Base-by-base conservation (phyloP, 2,888 invertebrate genomes). In the Opisthograptis luteolata region DNA sequence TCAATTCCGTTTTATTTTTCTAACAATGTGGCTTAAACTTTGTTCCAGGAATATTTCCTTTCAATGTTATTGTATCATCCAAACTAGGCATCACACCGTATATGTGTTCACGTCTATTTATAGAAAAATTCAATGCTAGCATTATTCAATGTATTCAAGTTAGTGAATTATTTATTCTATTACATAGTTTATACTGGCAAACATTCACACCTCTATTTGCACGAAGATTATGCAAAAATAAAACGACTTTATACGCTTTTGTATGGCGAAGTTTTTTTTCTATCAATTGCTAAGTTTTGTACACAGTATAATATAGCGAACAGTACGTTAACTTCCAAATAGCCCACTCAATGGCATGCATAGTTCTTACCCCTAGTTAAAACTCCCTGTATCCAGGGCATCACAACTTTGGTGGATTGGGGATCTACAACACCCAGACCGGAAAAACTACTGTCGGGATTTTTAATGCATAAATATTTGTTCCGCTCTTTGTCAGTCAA, bases 101-200 rank as follows among this genome's bases (percentile, higher is more conserved):
- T 19, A 36, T 12, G 25, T 0, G 17, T 30, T 35, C 25, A 37
- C 34, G 34, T 8, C 20, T 43, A 20, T 43, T 37, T 35, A 42
- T 40, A 45, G 40, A 13, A 25, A 41, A 36, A 31, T 54, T 51
- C 46, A 46, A 46, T 55, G 13, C 19, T 20, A 45, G 49, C n/a
- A n/a, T n/a, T n/a, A n/a, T n/a, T n/a, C n/a, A n/a, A n/a, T n/a
- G n/a, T 55, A 36, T 37, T 17, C 44, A 24, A 43, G 42, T 46
- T 31, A 40, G 37, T 43, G 39, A n/a, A 35, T 43, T 52, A 32
- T 49, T 48, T 51, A 39, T 39, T 30, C 31, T 30, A 14, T 8
- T 22, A 15, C 30, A 15, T 7, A n/a, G 28, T 24, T 17, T 25
- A 17, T 22, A 8, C 13, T 9, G 15, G 3, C 28, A 28, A 31